These are phyloP conservation scores for Malthinus seriepunctatus DNA, from an alignment of 2,888 invertebrate genomes.

Conservation along the genomic window DNA sequence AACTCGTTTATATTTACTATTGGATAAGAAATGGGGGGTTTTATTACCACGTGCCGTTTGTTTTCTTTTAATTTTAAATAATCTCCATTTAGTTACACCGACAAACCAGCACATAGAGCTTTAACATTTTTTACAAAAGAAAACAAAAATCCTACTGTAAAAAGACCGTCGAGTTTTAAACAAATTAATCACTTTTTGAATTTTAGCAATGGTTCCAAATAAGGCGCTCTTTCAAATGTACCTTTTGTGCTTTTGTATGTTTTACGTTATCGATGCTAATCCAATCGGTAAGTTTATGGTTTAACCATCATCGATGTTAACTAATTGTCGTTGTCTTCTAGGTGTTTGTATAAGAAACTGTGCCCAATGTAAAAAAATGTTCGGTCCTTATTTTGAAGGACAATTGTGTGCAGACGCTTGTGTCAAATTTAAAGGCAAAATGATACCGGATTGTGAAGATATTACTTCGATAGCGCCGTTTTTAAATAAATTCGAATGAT, in stretches of 20 bases:
- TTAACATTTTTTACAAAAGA: neutral
- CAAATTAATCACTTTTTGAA: neutral
- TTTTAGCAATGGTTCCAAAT: neutral
- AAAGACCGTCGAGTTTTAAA: no score
- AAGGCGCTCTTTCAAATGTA: neutral
- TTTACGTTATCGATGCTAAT: neutral
- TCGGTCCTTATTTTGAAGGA: constrained; percentile 84
- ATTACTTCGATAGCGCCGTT: constrained; percentile 79
- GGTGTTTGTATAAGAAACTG: constrained; percentile 84
- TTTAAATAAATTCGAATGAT: constrained; percentile 54
- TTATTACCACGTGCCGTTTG: constrained; percentile 23
- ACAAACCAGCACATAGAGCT: no score
- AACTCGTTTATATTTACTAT: constrained; percentile 21
- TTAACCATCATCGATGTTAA: neutral
- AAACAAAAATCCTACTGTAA: neutral
- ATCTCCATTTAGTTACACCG: neutral
- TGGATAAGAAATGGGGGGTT: constrained; percentile 16
- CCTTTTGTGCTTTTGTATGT: neutral
- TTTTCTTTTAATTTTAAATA: constrained; percentile 20
- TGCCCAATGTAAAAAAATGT: constrained; percentile 88
- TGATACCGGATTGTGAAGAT: constrained; percentile 85
- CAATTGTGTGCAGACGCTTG: constrained; percentile 85
- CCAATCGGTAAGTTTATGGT: neutral
- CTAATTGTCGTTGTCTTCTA: no score
- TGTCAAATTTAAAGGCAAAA: constrained; percentile 79